Evolutionary conservation across 2,797 vertebrate species (phyloP).

Genomic region (Girardinus metallicus): DNA sequence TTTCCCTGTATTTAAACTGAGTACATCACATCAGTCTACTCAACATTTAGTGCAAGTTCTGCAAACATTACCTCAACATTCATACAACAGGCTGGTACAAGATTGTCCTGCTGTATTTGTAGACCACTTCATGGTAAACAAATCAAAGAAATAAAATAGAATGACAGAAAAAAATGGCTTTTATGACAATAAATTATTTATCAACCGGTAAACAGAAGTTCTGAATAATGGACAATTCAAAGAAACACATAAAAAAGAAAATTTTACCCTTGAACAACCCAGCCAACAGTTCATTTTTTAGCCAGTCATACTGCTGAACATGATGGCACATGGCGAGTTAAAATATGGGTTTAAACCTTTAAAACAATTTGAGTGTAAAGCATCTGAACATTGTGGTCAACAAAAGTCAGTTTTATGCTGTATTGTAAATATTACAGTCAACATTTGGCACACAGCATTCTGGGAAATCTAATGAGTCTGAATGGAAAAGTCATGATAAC

Average conservation of each 20-base stretch:
- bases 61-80: slow-evolving; percentile 53
- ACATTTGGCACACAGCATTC: background rate
- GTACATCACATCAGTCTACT: slow-evolving; percentile 26
- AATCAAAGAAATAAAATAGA: slow-evolving; percentile 12
- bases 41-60: slow-evolving; percentile 62
- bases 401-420: background rate
- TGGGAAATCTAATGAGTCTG: background rate
- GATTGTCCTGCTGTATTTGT: slow-evolving; percentile 41
- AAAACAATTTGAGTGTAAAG: background rate
- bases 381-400: background rate
- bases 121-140: background rate
- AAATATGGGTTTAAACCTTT: background rate
- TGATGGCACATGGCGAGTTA: background rate
- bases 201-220: slow-evolving; percentile 10
- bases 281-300: background rate
- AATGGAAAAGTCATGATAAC: background rate
- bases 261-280: background rate
- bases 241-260: slow-evolving; percentile 1
- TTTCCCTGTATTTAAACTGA: slow-evolving; percentile 50
- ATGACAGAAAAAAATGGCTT: background rate
- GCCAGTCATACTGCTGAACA: background rate
- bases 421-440: background rate
- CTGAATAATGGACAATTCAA: slow-evolving; percentile 17
- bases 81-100: slow-evolving; percentile 17
- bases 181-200: background rate